A percentile compares a stretch with the other conserved stretches of the same genome.
These are phyloP conservation scores for Solea solea DNA, from an alignment of 2,113 vertebrate species.

Conservation along the genomic window DNA sequence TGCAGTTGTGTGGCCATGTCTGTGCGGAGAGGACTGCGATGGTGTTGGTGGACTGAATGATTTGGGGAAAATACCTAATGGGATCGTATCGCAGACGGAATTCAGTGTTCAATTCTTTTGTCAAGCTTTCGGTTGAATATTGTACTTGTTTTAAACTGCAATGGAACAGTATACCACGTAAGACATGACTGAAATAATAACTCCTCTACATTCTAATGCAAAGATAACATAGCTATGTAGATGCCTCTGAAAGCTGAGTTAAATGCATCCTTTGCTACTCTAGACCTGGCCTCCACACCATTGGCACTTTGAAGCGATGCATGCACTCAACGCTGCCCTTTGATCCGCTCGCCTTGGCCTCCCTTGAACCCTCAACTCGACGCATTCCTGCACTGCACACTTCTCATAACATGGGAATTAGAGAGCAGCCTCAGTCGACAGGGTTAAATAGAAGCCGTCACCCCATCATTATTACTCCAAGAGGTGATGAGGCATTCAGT, in stretches of 20 bases:
- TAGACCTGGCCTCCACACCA: background rate
- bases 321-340: constrained; percentile 41
- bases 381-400: constrained; percentile 4
- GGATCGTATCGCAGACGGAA: too few species aligned
- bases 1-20: background rate
- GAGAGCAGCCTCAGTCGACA: constrained; percentile 24
- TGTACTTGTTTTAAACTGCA: too few species aligned
- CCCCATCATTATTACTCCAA: constrained; percentile 12
- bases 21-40: background rate
- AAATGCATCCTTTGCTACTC: constrained; percentile 18
- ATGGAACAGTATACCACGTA: too few species aligned
- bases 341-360: constrained; percentile 46
- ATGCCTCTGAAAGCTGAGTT: background rate
- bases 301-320: constrained; percentile 46
- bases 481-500: background rate
- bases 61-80: too few species aligned
- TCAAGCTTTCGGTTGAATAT: too few species aligned
- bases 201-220: too few species aligned
- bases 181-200: too few species aligned
- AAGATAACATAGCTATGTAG: too few species aligned
- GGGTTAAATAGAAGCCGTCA: constrained; percentile 30
- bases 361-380: constrained; percentile 31
- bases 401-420: constrained; percentile 26
- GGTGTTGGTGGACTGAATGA: too few species aligned
- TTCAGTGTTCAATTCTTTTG: too few species aligned